Base-by-base conservation (phyloP, 2,888 invertebrate genomes). In the Eristalis tenax region DNA sequence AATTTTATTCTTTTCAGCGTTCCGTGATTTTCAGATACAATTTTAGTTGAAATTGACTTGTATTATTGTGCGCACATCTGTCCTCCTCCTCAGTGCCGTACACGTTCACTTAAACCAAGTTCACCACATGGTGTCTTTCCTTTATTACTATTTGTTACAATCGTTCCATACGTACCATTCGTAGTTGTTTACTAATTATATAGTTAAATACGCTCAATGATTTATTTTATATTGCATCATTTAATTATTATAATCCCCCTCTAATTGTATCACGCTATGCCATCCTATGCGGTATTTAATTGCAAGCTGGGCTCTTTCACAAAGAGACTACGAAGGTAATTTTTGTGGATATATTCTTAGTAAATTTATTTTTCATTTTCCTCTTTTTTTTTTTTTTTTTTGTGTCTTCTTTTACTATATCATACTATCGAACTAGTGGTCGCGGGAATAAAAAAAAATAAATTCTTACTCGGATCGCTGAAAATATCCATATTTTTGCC, bases 241-340 rank as follows among this genome's bases (percentile, higher is more conserved):
- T 43, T 69, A 43, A 69, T 38, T 69, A 26, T 28, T 56, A 64
- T 75, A 56, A 75, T 68, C 50, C 50, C 50, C 71, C 78, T 78
- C 68, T 79, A 83, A 79, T 83, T 78, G 64, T 56, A 57, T 64
- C 50, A 38, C 38, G 78, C 64, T 26, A 74, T 38, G 56, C 23
- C 57, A 61, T n/a, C 40, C 15, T 57, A 79, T 71, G 43, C 13
- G 70, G 59, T 75, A 57, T 68, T 65, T 86, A 82, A 82, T 86
- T 82, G 70, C 74, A 82, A 78, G 74, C 82, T 74, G 74, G 66
- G 70, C 74, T 57, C 38, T 32, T 26, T 50, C 28, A 63, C 56
- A 74, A 87, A 66, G 86, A 87, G 86, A 87, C 86, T 87, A 87
- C 75, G 57, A 83, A 87, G 86, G 86, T 87, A 87, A 87, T 87